A percentile compares a stretch with the other conserved stretches of the same genome.
Conservation (phyloP, 1,140 invertebrate genomes). For the Agrilus planipennis region DNA sequence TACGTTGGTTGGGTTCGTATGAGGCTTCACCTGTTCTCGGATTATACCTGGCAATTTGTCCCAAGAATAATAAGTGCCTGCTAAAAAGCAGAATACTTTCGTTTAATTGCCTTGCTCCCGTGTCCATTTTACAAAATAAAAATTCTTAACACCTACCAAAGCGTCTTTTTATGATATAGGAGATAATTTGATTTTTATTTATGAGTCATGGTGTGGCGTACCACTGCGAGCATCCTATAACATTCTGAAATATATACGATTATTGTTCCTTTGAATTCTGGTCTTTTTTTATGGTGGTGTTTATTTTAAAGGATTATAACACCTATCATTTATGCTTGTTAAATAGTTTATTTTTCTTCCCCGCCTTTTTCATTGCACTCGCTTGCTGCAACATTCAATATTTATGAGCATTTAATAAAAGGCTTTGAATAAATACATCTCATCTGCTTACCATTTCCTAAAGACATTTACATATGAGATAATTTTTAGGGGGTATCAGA, state of each 20-base stretch:
- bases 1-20: too few species aligned
- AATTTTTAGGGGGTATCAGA: too few species aligned
- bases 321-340: neutral
- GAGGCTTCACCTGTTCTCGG: too few species aligned
- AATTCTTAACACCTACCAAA: conserved; percentile 10
- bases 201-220: conserved; percentile 1
- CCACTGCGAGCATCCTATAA: conserved; percentile 7
- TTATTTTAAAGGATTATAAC: conserved; percentile 3
- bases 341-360: too few species aligned
- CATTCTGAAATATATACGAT: conserved; percentile 6
- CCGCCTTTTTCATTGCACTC: neutral
- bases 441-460: too few species aligned
- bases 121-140: conserved; percentile 4
- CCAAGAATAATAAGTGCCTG: conserved; percentile 1
- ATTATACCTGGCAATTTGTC: conserved; percentile 8
- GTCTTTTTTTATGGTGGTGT: neutral
- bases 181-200: conserved; percentile 10
- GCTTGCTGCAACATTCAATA: neutral
- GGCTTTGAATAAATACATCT: too few species aligned
- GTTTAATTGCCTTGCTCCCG: conserved; percentile 5
- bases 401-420: too few species aligned
- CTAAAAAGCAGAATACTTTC: conserved; percentile 8
- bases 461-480: too few species aligned
- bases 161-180: conserved; percentile 4
- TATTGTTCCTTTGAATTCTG: conserved; percentile 8